A percentile compares a stretch with the other conserved stretches of the same genome.
Evolutionary conservation across 2,888 invertebrate genomes (phyloP).

Genomic region (Dinocampus coccinellae): DNA sequence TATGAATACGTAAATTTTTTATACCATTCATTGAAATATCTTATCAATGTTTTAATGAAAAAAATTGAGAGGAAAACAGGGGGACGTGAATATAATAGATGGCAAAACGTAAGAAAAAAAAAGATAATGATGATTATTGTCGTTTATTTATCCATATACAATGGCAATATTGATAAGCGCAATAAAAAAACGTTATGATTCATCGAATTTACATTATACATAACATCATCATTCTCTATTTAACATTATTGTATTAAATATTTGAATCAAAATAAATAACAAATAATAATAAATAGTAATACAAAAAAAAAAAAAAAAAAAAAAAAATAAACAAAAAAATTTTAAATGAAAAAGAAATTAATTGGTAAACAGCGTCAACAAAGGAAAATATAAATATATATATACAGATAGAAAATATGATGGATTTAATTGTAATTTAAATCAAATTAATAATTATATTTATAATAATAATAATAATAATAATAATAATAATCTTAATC

Average conservation of each 20-base stretch:
- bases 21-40: conserved; percentile 43
- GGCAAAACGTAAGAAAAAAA: background rate
- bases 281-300: conserved; percentile 4
- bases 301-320: conserved; percentile 4
- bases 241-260: conserved; percentile 44
- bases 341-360: background rate
- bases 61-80: conserved; percentile 18
- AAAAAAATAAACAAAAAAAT: background rate
- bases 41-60: conserved; percentile 41
- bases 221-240: conserved; percentile 49
- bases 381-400: too few relatives aligned
- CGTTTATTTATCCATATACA: conserved; percentile 42
- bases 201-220: conserved; percentile 50
- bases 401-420: conserved; percentile 25
- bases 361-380: conserved; percentile 23
- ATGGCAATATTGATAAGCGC: conserved; percentile 46
- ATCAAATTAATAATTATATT: conserved; percentile 6
- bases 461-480: conserved; percentile 15
- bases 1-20: conserved; percentile 39
- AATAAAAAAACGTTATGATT: conserved; percentile 42
- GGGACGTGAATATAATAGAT: conserved; percentile 9
- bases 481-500: background rate
- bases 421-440: conserved; percentile 35
- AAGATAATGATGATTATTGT: conserved; percentile 36
- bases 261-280: conserved; percentile 47